A percentile compares a stretch with the other conserved stretches of the same genome.
Conservation (phyloP, 2,113 vertebrate genomes). For the Oxygymnocypris stewartii region DNA sequence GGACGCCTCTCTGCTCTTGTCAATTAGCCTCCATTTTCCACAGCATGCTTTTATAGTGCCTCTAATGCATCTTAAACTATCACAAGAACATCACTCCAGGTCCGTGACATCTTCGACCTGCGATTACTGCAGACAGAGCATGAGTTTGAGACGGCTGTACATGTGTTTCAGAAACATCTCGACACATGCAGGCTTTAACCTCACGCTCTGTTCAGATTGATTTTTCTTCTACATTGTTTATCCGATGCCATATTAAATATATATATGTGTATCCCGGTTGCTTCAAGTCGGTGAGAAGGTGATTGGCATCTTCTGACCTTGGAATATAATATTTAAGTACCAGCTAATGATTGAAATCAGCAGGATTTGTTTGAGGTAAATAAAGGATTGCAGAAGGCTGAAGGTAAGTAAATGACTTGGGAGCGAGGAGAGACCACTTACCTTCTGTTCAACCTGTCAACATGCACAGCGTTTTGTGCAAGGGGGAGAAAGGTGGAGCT, state of each 20-base stretch:
- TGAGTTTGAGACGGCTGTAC: neutral
- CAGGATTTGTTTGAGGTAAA: neutral
- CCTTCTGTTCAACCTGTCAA: conserved; percentile 16
- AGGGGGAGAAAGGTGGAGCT: neutral
- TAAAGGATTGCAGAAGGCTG: neutral
- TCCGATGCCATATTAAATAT: neutral
- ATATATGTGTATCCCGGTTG: neutral
- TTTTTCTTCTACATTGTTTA: neutral
- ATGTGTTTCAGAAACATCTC: neutral
- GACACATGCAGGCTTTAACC: neutral
- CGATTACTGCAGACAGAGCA: neutral
- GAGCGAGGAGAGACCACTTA: neutral
- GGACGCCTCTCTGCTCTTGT: conserved; percentile 18
- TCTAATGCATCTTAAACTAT: conserved; percentile 28
- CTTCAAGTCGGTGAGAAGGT: neutral
- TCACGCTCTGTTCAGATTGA: neutral
- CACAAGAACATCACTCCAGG: conserved; percentile 19
- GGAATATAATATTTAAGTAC: conserved; percentile 4
- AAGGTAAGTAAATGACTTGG: neutral
- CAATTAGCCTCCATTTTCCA: conserved; percentile 15
- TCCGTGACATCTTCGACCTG: neutral
- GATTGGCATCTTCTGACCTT: conserved; percentile 14
- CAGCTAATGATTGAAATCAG: neutral
- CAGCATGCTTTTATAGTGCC: neutral
- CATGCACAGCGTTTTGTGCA: neutral